These are phyloP conservation scores for Microcaecilia unicolor DNA, from an alignment of 2,797 vertebrate genomes.

Conservation along the genomic window DNA sequence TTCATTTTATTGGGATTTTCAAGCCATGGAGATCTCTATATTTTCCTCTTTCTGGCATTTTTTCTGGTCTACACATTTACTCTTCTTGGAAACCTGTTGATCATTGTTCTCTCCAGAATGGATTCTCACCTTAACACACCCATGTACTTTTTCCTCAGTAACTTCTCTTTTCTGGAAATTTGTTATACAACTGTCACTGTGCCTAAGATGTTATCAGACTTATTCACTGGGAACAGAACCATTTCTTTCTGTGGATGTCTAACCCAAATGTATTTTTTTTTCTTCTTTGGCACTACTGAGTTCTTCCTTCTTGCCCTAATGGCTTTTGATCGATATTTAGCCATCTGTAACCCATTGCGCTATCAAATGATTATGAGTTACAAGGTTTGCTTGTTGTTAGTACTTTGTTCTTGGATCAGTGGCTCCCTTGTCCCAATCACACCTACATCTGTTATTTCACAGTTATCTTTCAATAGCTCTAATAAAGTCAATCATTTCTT, in stretches of 20 bases:
- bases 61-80: constrained; percentile 2
- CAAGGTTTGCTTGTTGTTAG: not conserved
- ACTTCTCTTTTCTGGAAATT: too few relatives aligned
- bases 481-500: constrained; percentile 10
- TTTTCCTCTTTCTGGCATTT: not conserved
- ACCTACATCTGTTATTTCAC: constrained; percentile 1
- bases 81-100: constrained; percentile 1
- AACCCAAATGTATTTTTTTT: not conserved
- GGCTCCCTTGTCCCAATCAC: constrained; percentile 3
- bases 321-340: too few relatives aligned
- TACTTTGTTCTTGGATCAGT: constrained; percentile 3
- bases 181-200: constrained; percentile 6
- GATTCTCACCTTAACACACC: not conserved
- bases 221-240: not conserved
- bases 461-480: constrained; percentile 5
- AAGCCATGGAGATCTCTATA: too few relatives aligned
- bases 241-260: constrained; percentile 3
- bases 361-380: constrained; percentile 2
- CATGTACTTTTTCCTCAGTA: constrained; percentile 4
- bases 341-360: constrained; percentile 5
- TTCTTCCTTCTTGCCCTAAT: constrained; percentile 8
- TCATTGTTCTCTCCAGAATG: constrained; percentile 2
- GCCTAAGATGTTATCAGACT: constrained; percentile 4
- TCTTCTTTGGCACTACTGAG: constrained; percentile 7
- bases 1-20: too few relatives aligned